Conservation (phyloP, 2,113 vertebrate genomes). For the Trinectes maculatus region DNA sequence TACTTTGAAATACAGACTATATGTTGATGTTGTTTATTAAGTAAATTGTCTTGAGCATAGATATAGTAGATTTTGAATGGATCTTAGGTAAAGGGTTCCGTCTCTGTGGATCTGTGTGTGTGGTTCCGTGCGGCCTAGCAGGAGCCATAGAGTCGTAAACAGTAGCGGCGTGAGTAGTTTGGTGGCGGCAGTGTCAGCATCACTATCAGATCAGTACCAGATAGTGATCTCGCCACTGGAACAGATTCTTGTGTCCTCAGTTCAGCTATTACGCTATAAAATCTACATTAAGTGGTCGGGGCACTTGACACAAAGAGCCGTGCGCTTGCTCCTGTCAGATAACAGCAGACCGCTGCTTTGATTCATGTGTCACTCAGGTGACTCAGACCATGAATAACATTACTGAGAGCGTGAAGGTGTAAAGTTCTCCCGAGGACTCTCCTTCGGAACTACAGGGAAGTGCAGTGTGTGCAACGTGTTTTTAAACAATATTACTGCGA, state of each 20-base stretch:
- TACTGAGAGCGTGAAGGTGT: not conserved
- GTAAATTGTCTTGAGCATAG: too few relatives aligned
- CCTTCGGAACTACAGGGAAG: too few relatives aligned
- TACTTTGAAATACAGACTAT: too few relatives aligned
- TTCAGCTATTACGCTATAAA: slow-evolving; percentile 42
- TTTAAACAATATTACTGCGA: not conserved
- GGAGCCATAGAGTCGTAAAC: too few relatives aligned
- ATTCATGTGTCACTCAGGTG: slow-evolving; percentile 57
- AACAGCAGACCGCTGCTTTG: slow-evolving; percentile 46
- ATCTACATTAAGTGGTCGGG: slow-evolving; percentile 30
- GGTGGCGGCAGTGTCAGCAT: not conserved
- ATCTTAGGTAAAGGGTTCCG: too few relatives aligned
- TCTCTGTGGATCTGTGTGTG: too few relatives aligned
- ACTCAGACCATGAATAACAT: slow-evolving; percentile 55
- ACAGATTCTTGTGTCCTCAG: slow-evolving; percentile 25
- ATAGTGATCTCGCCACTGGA: slow-evolving; percentile 1
- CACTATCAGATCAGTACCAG: too few relatives aligned
- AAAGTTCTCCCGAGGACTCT: slow-evolving; percentile 9
- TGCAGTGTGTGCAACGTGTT: not conserved
- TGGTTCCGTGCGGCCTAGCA: too few relatives aligned
- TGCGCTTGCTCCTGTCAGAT: slow-evolving; percentile 45
- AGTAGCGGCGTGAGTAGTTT: not conserved
- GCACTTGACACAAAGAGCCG: slow-evolving; percentile 32
- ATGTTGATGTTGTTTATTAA: too few relatives aligned
- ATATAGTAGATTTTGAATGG: too few relatives aligned